phyloP scores from a whole-genome alignment of 2,113 vertebrate genomes.

The Neofelis nebulosa region DNA sequence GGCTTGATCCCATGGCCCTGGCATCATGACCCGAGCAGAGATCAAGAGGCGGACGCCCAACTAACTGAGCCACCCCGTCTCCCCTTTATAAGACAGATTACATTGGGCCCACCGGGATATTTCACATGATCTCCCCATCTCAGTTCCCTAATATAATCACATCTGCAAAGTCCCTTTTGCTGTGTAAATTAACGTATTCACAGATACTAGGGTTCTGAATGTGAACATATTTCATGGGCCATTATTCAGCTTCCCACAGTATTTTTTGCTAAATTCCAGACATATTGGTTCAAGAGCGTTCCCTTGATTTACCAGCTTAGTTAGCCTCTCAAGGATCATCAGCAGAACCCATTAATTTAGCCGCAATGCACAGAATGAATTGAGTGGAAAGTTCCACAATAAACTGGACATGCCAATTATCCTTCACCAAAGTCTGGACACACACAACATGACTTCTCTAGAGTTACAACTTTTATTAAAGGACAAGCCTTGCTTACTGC shows the following conservation, averaged over 20 bases:
- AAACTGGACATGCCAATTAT: neutral
- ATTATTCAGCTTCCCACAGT: neutral
- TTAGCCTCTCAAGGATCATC: constrained; percentile 20
- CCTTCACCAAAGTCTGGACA: neutral
- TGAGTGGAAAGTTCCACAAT: neutral
- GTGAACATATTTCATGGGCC: neutral
- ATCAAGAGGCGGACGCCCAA: no score
- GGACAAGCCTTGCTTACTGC: neutral
- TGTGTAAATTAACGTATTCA: neutral
- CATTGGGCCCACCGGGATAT: neutral
- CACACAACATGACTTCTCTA: neutral
- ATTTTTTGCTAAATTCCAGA: constrained; percentile 13
- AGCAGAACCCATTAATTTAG: constrained; percentile 24
- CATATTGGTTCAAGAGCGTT: neutral
- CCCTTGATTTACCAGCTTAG: neutral
- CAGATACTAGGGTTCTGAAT: neutral
- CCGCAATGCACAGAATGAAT: neutral
- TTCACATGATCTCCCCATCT: neutral
- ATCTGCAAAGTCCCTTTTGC: neutral
- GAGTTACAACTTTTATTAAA: neutral
- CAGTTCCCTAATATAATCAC: neutral
- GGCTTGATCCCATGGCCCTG: no score
- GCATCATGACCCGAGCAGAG: no score
- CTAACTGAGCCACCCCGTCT: no score
- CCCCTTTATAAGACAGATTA: constrained; percentile 7